phyloP scores from a whole-genome alignment of 2,797 vertebrate species.

The Serranus cabrilla region DNA sequence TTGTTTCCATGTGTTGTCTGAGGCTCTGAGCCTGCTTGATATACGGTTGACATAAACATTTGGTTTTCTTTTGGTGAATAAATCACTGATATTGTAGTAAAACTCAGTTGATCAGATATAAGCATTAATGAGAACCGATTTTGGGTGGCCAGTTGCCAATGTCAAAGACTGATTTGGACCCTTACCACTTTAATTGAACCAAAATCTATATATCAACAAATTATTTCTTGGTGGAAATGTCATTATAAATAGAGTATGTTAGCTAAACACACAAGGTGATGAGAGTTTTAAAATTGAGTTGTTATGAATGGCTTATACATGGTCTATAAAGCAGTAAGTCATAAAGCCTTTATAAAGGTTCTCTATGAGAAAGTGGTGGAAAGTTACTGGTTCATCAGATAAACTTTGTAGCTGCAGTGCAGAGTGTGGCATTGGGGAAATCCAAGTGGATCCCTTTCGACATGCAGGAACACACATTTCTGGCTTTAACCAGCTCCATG shows the following conservation, averaged over 20 bases:
- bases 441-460: constrained; percentile 16
- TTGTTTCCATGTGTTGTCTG: constrained; percentile 23
- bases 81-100: neutral
- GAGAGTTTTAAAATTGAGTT: neutral
- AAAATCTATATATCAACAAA: neutral
- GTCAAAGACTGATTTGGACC: neutral
- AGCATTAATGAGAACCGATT: neutral
- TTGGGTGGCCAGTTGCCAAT: neutral
- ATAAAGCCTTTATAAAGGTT: too few species aligned
- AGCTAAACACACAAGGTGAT: too few species aligned
- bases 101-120: neutral
- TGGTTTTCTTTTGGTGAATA: neutral
- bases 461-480: neutral
- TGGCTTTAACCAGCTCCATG: constrained; percentile 2
- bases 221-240: too few species aligned
- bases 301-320: neutral
- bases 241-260: too few species aligned
- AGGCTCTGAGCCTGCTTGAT: neutral
- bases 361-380: too few species aligned
- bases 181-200: neutral
- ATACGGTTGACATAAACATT: neutral
- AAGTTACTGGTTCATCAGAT: neutral
- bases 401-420: neutral
- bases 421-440: neutral
- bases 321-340: neutral